Evolutionary conservation across 2,113 vertebrate genomes (phyloP).

Genomic region (Hyperoodon ampullatus): DNA sequence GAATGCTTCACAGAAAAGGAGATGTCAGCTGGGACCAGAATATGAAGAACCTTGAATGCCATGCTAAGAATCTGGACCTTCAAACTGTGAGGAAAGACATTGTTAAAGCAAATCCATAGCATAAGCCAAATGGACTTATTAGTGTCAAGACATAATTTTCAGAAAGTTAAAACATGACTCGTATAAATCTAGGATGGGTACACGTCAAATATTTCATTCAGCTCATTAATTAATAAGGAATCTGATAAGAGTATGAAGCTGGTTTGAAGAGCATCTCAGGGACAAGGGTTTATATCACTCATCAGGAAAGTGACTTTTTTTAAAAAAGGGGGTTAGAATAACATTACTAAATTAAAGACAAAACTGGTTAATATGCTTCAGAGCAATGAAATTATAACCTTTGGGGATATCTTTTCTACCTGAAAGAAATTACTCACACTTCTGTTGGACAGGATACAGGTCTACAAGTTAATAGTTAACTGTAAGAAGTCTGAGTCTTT

Average conservation of each 20-base stretch:
- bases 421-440: slow-evolving; percentile 1
- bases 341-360: background rate
- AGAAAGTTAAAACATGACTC: background rate
- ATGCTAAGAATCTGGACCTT: background rate
- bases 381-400: background rate
- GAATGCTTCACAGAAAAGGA: background rate
- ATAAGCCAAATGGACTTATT: background rate
- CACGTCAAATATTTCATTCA: background rate
- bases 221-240: background rate
- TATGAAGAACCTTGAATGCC: background rate
- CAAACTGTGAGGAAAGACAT: background rate
- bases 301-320: background rate
- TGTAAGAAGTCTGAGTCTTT: background rate
- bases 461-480: background rate
- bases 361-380: background rate
- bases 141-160: background rate
- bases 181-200: background rate
- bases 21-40: background rate
- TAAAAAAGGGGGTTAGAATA: background rate
- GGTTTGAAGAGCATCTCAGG: background rate
- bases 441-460: background rate
- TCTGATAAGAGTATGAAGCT: background rate
- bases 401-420: background rate
- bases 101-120: background rate
- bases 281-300: background rate